Base-by-base conservation (phyloP, 2,888 invertebrate species). In the Anarsia innoxiella region DNA sequence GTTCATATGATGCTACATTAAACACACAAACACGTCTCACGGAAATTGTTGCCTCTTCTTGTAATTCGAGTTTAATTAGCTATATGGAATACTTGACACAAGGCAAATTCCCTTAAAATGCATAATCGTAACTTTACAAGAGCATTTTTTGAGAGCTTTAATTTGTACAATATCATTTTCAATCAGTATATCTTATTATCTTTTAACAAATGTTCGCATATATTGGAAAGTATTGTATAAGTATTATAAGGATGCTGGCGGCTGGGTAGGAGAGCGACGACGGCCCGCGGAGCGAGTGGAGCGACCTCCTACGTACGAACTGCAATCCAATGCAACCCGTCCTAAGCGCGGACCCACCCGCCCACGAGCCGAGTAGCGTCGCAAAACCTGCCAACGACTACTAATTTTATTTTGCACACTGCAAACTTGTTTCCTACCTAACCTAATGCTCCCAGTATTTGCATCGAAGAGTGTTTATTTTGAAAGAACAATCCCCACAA, bases 401-500 rank as follows among this genome's bases (percentile, higher is more conserved):
- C 66, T 66, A 64, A 75, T 74, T 75, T 76, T 72, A 71, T 73
- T 71, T 73, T 67, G 59, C 70, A 67, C 66, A 55, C 48, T 44
- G 52, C 59, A 74, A 76, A 78, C 78, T 61, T 51, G 79, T 75
- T 76, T 69, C 60, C 62, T n/a, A n/a, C n/a, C n/a, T n/a, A n/a
- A n/a, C n/a, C n/a, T 62, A 72, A 67, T 59, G 51, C 54, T 50
- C 51, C 52, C 48, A 36, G 53, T 54, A 51, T 53, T 54, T 53
- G 54, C 56, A 51, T 55, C 59, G 56, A n/a, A n/a, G n/a, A n/a
- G n/a, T n/a, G n/a, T n/a, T n/a, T n/a, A n/a, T n/a, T n/a, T n/a
- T n/a, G n/a, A n/a, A n/a, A n/a, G n/a, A n/a, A n/a, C n/a, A n/a
- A n/a, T n/a, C n/a, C n/a, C n/a, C n/a, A n/a, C n/a, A n/a, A n/a